These are phyloP conservation scores for Cheilosia urbana DNA, from an alignment of 2,888 invertebrate species.

Conservation along the genomic window DNA sequence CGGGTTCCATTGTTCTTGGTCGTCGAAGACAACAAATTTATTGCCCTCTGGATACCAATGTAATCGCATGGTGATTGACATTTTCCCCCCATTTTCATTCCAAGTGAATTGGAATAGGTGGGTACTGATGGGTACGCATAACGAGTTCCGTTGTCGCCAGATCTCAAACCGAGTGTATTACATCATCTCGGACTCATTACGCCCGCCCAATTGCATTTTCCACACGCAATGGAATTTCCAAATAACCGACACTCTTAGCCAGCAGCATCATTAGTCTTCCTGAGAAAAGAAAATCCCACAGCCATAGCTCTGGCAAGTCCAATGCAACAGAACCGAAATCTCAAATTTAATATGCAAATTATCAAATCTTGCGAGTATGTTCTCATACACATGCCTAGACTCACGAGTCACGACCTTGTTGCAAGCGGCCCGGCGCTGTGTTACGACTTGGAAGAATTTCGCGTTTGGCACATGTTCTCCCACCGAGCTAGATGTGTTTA, in stretches of 20 bases:
- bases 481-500: slow-evolving; percentile 49
- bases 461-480: slow-evolving; percentile 24
- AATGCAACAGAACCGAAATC: slow-evolving; percentile 3
- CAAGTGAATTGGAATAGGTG: slow-evolving; percentile 16
- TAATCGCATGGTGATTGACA: slow-evolving; percentile 58
- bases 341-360: slow-evolving; percentile 69
- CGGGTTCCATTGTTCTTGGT: slow-evolving; percentile 42
- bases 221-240: slow-evolving; percentile 20
- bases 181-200: slow-evolving; percentile 37
- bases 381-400: slow-evolving; percentile 19
- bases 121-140: slow-evolving; percentile 27
- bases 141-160: slow-evolving; percentile 22
- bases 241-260: slow-evolving; percentile 25
- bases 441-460: slow-evolving; percentile 43
- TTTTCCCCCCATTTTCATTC: slow-evolving; percentile 47
- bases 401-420: slow-evolving; percentile 55
- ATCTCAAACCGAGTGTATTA: slow-evolving; percentile 5
- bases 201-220: slow-evolving; percentile 22
- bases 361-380: slow-evolving; percentile 28
- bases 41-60: slow-evolving; percentile 30
- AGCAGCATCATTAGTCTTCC: slow-evolving; percentile 60
- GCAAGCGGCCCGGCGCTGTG: not conserved
- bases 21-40: slow-evolving; percentile 51
- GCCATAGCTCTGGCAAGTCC: slow-evolving; percentile 38
- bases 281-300: slow-evolving; percentile 56